These are phyloP conservation scores for Ditula angustiorana DNA, from an alignment of 2,888 invertebrate species.

Conservation along the genomic window DNA sequence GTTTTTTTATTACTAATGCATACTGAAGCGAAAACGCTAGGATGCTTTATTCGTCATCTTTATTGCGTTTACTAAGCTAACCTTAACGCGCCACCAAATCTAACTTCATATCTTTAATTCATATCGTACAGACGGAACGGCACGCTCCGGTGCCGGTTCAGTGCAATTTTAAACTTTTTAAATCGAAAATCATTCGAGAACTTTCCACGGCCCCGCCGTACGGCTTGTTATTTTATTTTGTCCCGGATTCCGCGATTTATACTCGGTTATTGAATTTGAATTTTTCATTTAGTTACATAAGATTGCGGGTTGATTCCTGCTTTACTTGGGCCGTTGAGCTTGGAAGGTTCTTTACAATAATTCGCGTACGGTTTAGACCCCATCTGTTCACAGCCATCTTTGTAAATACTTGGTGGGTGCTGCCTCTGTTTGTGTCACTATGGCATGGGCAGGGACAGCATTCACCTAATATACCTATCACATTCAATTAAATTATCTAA, in stretches of 20 bases:
- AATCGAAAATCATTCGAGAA: conserved; percentile 40
- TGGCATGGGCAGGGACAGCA: too few relatives aligned
- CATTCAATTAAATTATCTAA: too few relatives aligned
- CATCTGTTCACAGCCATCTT: too few relatives aligned
- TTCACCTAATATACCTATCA: too few relatives aligned
- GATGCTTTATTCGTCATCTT: too few relatives aligned
- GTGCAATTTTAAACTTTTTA: conserved; percentile 39
- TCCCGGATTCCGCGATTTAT: conserved; percentile 30
- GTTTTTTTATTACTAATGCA: too few relatives aligned
- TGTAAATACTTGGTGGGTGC: too few relatives aligned
- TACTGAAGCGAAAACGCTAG: too few relatives aligned
- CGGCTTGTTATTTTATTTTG: conserved; percentile 39
- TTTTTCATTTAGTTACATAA: conserved; percentile 33
- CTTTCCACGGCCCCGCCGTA: conserved; percentile 7
- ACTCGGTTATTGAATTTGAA: conserved; percentile 37
- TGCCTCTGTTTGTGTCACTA: too few relatives aligned
- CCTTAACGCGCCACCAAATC: conserved; percentile 11
- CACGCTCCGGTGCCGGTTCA: conserved; percentile 9
- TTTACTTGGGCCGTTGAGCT: background rate
- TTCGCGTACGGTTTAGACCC: too few relatives aligned
- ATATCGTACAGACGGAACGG: conserved; percentile 16
- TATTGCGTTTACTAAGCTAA: background rate
- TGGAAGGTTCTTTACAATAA: too few relatives aligned
- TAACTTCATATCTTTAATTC: conserved; percentile 34
- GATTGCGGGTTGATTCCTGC: conserved; percentile 2